Base-by-base conservation (phyloP, 2,113 vertebrate species). In the Carassius auratus region DNA sequence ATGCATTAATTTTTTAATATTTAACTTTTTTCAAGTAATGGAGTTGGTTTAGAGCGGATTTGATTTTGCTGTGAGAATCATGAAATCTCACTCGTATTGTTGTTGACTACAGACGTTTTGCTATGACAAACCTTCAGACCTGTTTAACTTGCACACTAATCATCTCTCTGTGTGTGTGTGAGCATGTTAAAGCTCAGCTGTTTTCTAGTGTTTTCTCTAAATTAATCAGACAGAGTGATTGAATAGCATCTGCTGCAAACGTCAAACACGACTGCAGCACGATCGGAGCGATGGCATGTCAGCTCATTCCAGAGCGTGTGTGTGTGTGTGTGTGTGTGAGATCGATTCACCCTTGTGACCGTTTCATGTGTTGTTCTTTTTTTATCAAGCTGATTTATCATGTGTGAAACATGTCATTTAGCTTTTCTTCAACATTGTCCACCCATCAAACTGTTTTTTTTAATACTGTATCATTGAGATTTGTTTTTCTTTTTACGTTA, bases 221-320 rank as follows among this genome's bases (percentile, higher is more conserved):
- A 21, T 71, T 8, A 71, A 71, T 38, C 33, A 10, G 68, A 38
- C 68, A 71, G 68, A 71, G 33, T 71, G 68, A 38, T 38, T 71
- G 68, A 71, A 71, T 9, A 38, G 68, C 68, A 71, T 71, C 68
- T 71, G 33, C 33, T 71, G 68, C 68, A 38, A 71, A 71, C 17
- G 17, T 19, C 66, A 69, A 69, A 69, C 66, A 38, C 2, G 33
- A 38, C 66, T 68, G 64, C 30, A 68, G 30, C 14, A 8, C 5
- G 23, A 14, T 26, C 62, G 7, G 64, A 68, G 64, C 62, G 13
- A 64, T 64, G 62, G 62, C 12, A 30, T 6, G 62, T 30, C 61
- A 64, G 61, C 61, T 64, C 61, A 14, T 64, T 64, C 4, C 61
- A 23, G 61, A 4, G 30, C 8, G 12, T 17, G 13, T 33, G 62